These are phyloP conservation scores for Spisula solida DNA, from an alignment of 2,888 invertebrate species.

Conservation along the genomic window DNA sequence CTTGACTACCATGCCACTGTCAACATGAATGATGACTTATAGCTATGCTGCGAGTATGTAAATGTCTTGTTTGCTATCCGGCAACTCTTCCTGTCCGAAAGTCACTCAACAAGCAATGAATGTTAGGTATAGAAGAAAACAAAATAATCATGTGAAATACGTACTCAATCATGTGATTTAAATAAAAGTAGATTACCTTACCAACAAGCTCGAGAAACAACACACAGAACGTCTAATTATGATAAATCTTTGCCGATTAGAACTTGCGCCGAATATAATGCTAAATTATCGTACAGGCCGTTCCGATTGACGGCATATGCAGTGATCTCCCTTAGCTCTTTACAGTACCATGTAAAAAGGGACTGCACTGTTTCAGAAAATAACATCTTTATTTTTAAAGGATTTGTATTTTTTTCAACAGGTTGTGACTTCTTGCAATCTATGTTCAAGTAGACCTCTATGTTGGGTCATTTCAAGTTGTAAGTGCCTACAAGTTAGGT, in stretches of 20 bases:
- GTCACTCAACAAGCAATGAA: neutral
- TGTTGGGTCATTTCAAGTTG: too few relatives aligned
- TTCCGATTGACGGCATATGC: neutral
- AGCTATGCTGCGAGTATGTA: too few relatives aligned
- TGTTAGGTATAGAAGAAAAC: neutral
- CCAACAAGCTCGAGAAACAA: neutral
- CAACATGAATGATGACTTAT: too few relatives aligned
- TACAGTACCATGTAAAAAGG: too few relatives aligned
- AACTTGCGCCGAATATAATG: conserved; percentile 11
- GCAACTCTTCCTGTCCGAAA: neutral
- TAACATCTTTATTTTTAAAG: too few relatives aligned
- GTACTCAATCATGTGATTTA: neutral
- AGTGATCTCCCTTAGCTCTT: neutral
- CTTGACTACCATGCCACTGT: too few relatives aligned
- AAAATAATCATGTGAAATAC: neutral
- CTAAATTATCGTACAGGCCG: neutral
- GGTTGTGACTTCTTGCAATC: too few relatives aligned
- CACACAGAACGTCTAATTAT: neutral
- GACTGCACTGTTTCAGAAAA: too few relatives aligned
- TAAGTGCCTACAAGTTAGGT: too few relatives aligned
- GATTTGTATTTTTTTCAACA: too few relatives aligned
- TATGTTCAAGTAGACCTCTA: too few relatives aligned
- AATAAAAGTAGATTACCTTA: neutral
- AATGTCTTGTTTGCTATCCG: neutral
- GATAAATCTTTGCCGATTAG: neutral